A percentile compares a stretch with the other conserved stretches of the same genome.
Evolutionary conservation across 2,888 invertebrate species (phyloP).

Genomic region (Seira musarum): DNA sequence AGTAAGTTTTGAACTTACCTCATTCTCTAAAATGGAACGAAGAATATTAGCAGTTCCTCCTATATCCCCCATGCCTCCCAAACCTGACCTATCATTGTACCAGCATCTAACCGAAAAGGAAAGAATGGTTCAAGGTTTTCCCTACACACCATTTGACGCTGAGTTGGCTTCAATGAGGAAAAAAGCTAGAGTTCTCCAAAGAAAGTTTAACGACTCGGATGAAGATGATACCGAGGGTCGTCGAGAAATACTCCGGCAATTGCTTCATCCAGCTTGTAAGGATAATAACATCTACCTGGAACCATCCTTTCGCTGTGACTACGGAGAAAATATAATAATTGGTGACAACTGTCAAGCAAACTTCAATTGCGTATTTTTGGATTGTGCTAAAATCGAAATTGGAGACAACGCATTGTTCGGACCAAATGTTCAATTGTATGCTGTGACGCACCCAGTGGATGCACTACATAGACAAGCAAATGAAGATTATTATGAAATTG

Average conservation of each 20-base stretch:
- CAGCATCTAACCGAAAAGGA: conserved; percentile 65
- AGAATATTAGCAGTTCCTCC: conserved; percentile 32
- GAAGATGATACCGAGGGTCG: conserved; percentile 42
- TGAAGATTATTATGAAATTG: conserved; percentile 58
- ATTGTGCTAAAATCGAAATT: conserved; percentile 57
- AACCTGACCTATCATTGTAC: conserved; percentile 59
- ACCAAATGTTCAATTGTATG: conserved; percentile 66
- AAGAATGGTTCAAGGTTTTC: conserved; percentile 62
- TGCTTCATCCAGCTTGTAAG: conserved; percentile 44
- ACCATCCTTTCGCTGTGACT: conserved; percentile 60
- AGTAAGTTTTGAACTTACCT: too few relatives aligned
- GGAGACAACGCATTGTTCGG: conserved; percentile 63
- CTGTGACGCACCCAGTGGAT: conserved; percentile 62
- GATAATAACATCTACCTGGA: conserved; percentile 53
- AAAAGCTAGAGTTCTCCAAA: conserved; percentile 37
- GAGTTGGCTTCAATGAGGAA: conserved; percentile 27
- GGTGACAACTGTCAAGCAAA: conserved; percentile 63
- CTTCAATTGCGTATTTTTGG: conserved; percentile 61
- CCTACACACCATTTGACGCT: conserved; percentile 47
- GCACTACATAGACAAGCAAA: conserved; percentile 32
- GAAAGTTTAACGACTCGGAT: conserved; percentile 37
- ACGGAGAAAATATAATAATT: conserved; percentile 63
- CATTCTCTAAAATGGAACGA: conserved; percentile 23
- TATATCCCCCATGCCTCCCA: conserved; percentile 32
- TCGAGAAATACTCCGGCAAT: conserved; percentile 38